These are phyloP conservation scores for Acleris literana DNA, from an alignment of 2,888 invertebrate genomes.

Conservation along the genomic window DNA sequence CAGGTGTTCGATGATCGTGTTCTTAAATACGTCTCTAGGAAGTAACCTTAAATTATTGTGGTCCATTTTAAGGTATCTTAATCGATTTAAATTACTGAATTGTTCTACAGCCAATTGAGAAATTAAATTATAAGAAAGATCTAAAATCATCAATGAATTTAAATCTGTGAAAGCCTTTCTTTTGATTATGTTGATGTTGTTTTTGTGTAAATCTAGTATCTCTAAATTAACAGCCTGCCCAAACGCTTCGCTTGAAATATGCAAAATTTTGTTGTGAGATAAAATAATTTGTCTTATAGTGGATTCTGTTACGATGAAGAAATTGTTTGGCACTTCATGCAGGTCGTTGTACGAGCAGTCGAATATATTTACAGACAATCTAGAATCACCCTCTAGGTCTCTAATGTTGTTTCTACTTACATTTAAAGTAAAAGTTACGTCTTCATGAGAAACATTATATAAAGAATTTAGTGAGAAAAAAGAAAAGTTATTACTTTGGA, in stretches of 20 bases:
- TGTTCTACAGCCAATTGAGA: constrained; percentile 91
- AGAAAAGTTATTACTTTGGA: constrained; percentile 90
- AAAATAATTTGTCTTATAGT: constrained; percentile 88
- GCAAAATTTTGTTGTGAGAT: constrained; percentile 88
- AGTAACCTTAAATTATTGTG: constrained; percentile 89
- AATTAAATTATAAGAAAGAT: constrained; percentile 90
- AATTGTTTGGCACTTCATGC: constrained; percentile 85
- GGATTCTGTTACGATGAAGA: constrained; percentile 85
- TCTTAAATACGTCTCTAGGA: constrained; percentile 90
- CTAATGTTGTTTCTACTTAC: constrained; percentile 88
- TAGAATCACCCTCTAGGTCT: constrained; percentile 72
- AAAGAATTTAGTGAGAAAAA: constrained; percentile 87
- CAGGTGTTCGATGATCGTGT: constrained; percentile 90
- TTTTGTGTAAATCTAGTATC: constrained; percentile 88
- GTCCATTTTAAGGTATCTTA: constrained; percentile 89
- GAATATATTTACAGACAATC: constrained; percentile 86
- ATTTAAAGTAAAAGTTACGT: constrained; percentile 88
- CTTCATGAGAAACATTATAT: constrained; percentile 86
- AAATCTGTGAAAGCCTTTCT: constrained; percentile 91
- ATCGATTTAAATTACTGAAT: constrained; percentile 89
- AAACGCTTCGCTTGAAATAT: constrained; percentile 89
- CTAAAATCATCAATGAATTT: constrained; percentile 89
- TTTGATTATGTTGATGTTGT: constrained; percentile 88
- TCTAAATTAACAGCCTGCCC: constrained; percentile 88
- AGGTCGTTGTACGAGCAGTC: constrained; percentile 89